These are phyloP conservation scores for Ptychoptera albimana DNA, from an alignment of 2,888 invertebrate species.

Conservation along the genomic window DNA sequence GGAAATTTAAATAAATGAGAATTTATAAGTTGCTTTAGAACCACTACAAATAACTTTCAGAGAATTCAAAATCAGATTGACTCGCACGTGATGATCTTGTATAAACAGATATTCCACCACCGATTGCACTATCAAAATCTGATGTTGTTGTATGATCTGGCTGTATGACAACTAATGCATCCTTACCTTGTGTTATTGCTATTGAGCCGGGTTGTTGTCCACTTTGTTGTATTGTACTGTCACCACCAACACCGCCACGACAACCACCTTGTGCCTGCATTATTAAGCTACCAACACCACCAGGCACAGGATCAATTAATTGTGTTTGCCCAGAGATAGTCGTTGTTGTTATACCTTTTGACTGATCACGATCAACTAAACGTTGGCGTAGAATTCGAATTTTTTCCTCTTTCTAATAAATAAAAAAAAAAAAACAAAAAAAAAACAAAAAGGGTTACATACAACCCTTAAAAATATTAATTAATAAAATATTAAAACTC, in stretches of 20 bases:
- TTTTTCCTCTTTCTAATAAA: slow-evolving; percentile 72
- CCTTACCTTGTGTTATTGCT: slow-evolving; percentile 48
- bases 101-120: slow-evolving; percentile 49
- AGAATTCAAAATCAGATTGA: slow-evolving; percentile 76
- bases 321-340: slow-evolving; percentile 6
- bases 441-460: slow-evolving; percentile 3
- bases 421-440: background rate
- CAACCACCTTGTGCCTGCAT: slow-evolving; percentile 10
- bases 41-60: slow-evolving; percentile 64
- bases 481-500: slow-evolving; percentile 14
- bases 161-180: slow-evolving; percentile 47
- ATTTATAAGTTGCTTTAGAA: no score
- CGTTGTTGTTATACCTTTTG: slow-evolving; percentile 31
- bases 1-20: no score
- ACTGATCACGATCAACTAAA: slow-evolving; percentile 60
- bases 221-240: slow-evolving; percentile 15
- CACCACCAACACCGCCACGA: background rate
- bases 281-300: slow-evolving; percentile 6
- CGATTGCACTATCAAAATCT: slow-evolving; percentile 47
- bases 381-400: slow-evolving; percentile 68
- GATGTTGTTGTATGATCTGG: slow-evolving; percentile 54
- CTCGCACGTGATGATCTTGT: slow-evolving; percentile 70
- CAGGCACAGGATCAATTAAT: background rate
- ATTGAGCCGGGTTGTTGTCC: slow-evolving; percentile 44
- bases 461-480: background rate